phyloP scores from a whole-genome alignment of 2,888 invertebrate species.

The Dione juno region DNA sequence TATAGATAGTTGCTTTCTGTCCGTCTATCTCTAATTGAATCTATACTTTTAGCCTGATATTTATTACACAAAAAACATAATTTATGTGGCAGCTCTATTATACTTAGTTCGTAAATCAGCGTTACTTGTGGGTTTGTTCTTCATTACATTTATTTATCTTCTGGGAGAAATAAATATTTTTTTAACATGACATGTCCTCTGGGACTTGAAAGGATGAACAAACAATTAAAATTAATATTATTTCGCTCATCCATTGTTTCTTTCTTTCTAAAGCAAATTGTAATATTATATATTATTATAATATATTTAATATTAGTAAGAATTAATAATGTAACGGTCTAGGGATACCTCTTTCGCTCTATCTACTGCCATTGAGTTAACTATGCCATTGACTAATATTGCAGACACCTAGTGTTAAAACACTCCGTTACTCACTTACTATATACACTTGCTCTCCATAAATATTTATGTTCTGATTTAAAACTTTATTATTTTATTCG shows the following conservation, averaged over 20 bases:
- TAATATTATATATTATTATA: no score
- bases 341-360: no score
- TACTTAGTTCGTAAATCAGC: slow-evolving; percentile 6
- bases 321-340: no score
- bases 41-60: slow-evolving; percentile 16
- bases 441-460: no score
- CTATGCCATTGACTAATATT: no score
- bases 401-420: neutral
- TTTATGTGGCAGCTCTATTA: slow-evolving; percentile 10
- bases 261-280: neutral
- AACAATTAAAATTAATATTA: neutral
- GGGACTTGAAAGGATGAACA: neutral
- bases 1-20: neutral
- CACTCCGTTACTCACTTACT: no score
- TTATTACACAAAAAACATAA: slow-evolving; percentile 19
- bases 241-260: neutral
- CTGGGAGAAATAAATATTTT: slow-evolving; percentile 4
- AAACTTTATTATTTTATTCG: no score
- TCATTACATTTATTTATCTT: slow-evolving; percentile 17
- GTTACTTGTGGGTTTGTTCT: slow-evolving; percentile 11
- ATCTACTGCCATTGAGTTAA: no score
- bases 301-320: no score
- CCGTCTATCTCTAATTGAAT: neutral
- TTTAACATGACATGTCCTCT: slow-evolving; percentile 13
- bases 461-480: no score